Evolutionary conservation across 2,888 invertebrate species (phyloP), one percentile per base, ranked within the genome.

Genomic region (Ypsolopha sequella): DNA sequence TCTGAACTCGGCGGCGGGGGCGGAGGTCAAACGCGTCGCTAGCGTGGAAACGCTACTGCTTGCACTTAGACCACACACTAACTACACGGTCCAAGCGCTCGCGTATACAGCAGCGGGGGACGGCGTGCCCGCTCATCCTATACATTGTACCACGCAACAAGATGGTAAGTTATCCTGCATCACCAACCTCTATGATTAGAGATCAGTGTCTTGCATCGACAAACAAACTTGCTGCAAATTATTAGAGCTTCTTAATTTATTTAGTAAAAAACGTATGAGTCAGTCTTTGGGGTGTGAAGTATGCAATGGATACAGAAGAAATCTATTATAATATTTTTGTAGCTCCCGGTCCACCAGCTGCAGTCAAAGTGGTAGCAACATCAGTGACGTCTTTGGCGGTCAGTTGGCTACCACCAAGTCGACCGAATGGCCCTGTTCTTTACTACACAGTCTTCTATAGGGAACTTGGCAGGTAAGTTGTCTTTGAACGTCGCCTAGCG

Each of bases 91-190:
- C 55, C 91, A 94, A 65, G 94, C 95, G 6, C 74, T 95, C 63
- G 95, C 95, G 7, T 95, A 92, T 66, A 96, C 96, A 0, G 90
- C 92, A 6, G 93, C 92, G 1, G 96, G 96, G 0, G 95, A 96
- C 68, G 96, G 96, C 0, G 89, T 93, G 9, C 89, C 94, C 56
- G 94, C 95, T 65, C 85, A 89, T 59, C 90, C 94, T 52, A 89
- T 95, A 66, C 92, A 91, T 80, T 95, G 96, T 69, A 90, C 89
- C 54, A 96, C 96, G 3, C 93, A 94, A 61, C 95, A 96, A 81
- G 96, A 96, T 76, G 91, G 94, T 94, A 74, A 82, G 79, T 64
- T 24, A 24, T 33, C 44, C 11, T 38, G 6, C 36, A n/a, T n/a
- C n/a, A n/a, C n/a, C n/a, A n/a, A n/a, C n/a, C n/a, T n/a, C n/a